Percentiles rank a stretch among this genome's conserved stretches.
These are phyloP conservation scores for Acanthurus lineatus DNA, from an alignment of 2,797 vertebrate genomes.

Conservation along the genomic window DNA sequence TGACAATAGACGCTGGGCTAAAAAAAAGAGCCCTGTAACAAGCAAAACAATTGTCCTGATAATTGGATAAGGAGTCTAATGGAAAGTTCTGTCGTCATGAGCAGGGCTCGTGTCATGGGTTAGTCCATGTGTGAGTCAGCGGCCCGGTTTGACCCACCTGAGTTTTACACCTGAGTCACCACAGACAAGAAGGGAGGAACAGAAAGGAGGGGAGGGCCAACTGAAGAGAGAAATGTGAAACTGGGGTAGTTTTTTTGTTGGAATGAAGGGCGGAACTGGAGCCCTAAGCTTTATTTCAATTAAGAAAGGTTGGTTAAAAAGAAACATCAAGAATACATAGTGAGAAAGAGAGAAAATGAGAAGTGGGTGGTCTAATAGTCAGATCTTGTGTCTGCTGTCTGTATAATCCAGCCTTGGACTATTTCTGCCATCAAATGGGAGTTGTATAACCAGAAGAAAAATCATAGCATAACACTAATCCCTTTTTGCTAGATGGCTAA, in stretches of 20 bases:
- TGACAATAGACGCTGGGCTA: conserved; percentile 47
- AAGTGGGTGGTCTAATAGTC: conserved; percentile 34
- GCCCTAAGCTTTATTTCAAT: conserved; percentile 34
- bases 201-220: not conserved
- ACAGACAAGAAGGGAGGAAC: conserved; percentile 27
- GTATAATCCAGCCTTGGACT: conserved; percentile 59
- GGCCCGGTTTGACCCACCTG: conserved; percentile 48
- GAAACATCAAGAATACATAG: conserved; percentile 4
- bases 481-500: conserved; percentile 56
- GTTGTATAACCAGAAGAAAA: conserved; percentile 73
- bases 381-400: conserved; percentile 39
- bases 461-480: conserved; percentile 68
- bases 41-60: conserved; percentile 54
- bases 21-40: conserved; percentile 23
- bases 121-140: conserved; percentile 63
- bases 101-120: conserved; percentile 58
- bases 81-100: conserved; percentile 56
- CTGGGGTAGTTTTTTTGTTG: conserved; percentile 1
- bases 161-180: conserved; percentile 68
- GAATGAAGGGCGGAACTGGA: conserved; percentile 40
- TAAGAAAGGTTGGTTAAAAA: conserved; percentile 14
- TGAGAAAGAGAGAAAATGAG: conserved; percentile 15
- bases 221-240: conserved; percentile 25
- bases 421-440: conserved; percentile 55
- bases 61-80: conserved; percentile 63